Evolutionary conservation across 2,888 invertebrate species (phyloP).

Genomic region (Meteorus cinctellus): DNA sequence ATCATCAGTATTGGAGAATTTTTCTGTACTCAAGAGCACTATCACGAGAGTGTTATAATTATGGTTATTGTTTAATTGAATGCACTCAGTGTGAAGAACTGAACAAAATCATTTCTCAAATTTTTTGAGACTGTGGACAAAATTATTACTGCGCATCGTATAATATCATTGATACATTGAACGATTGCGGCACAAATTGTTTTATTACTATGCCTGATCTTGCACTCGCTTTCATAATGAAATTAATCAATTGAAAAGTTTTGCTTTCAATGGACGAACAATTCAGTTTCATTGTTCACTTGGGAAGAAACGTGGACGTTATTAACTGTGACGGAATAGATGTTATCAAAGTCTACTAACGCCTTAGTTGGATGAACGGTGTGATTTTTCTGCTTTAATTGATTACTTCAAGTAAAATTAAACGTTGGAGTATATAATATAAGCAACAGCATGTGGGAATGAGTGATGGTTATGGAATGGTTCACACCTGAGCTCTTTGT

Average conservation of each 20-base stretch:
- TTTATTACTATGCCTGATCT: constrained; percentile 4
- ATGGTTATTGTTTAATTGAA: background rate
- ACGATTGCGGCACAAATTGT: background rate
- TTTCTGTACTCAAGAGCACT: background rate
- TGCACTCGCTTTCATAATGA: background rate
- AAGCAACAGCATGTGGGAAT: too few relatives aligned
- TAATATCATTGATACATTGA: constrained; percentile 2
- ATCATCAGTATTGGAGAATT: constrained; percentile 4
- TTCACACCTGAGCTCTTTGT: too few relatives aligned
- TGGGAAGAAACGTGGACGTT: too few relatives aligned
- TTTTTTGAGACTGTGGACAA: background rate
- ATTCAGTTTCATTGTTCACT: too few relatives aligned
- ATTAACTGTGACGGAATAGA: too few relatives aligned
- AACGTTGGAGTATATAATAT: too few relatives aligned
- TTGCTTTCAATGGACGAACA: background rate
- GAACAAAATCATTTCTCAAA: background rate
- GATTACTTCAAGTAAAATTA: too few relatives aligned
- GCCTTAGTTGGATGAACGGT: too few relatives aligned
- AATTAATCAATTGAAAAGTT: background rate
- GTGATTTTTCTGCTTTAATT: too few relatives aligned
- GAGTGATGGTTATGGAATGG: too few relatives aligned
- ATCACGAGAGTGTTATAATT: background rate
- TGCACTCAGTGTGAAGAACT: background rate
- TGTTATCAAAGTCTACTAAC: too few relatives aligned
- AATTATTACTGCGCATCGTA: constrained; percentile 4